phyloP scores from a whole-genome alignment of 2,888 invertebrate genomes.

The Agrotis exclamationis region DNA sequence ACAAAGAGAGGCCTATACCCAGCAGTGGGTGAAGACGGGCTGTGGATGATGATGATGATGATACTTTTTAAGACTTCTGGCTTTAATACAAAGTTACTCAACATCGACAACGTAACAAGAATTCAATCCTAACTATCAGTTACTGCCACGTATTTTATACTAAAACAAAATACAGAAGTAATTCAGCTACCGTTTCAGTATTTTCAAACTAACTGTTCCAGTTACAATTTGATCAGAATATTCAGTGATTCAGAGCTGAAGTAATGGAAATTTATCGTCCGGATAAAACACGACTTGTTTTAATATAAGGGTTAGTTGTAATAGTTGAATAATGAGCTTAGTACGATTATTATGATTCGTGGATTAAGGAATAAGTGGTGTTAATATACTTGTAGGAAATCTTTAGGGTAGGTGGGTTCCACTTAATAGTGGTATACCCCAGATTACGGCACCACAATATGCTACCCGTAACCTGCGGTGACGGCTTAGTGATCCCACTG shows the following conservation, averaged over 20 bases:
- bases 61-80: too few species aligned
- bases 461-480: too few species aligned
- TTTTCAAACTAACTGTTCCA: conserved; percentile 31
- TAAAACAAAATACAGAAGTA: conserved; percentile 27
- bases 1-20: too few species aligned
- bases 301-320: conserved; percentile 33
- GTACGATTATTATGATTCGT: conserved; percentile 16
- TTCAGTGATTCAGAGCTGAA: conserved; percentile 59
- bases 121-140: background rate
- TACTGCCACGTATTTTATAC: background rate
- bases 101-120: too few species aligned
- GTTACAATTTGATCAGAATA: conserved; percentile 49
- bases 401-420: too few species aligned
- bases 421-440: too few species aligned
- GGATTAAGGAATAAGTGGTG: background rate
- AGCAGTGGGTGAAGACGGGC: too few species aligned
- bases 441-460: too few species aligned
- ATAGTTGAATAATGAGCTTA: conserved; percentile 33
- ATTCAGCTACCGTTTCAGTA: conserved; percentile 28
- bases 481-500: too few species aligned
- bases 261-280: conserved; percentile 69
- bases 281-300: conserved; percentile 60
- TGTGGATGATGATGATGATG: too few species aligned
- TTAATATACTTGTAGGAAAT: background rate
- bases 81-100: too few species aligned